Evolutionary conservation across 1,140 invertebrate species (phyloP).

Genomic region (Andrena cerasifolii): DNA sequence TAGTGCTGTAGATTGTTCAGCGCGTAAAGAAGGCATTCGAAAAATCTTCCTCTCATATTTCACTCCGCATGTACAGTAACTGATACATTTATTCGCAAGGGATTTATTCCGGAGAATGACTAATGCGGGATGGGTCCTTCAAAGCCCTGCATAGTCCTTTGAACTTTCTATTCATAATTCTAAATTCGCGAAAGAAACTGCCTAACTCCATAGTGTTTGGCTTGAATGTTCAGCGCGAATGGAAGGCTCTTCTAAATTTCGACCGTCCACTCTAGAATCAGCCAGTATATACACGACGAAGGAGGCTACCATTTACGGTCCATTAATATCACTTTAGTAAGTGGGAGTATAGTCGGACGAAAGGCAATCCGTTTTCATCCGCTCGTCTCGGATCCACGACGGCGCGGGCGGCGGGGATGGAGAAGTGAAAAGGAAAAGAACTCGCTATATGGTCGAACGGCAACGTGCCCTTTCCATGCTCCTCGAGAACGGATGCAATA

Average conservation of each 20-base stretch:
- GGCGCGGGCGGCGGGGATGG: conserved; percentile 15
- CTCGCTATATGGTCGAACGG: conserved; percentile 27
- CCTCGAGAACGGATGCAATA: conserved; percentile 56
- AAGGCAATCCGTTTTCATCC: conserved; percentile 71
- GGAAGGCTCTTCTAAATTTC: background rate
- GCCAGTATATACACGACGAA: background rate
- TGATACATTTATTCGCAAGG: no score
- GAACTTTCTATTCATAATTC: no score
- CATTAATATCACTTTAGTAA: conserved; percentile 70
- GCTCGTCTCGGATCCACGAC: conserved; percentile 44
- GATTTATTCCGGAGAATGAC: no score
- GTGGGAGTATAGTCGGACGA: conserved; percentile 61
- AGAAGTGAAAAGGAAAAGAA: conserved; percentile 49
- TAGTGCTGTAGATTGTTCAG: no score
- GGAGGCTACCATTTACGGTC: conserved; percentile 58
- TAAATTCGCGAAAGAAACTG: no score
- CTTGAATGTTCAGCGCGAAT: background rate
- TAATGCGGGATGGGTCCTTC: no score
- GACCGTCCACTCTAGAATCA: conserved; percentile 1
- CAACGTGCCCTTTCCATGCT: conserved; percentile 10
- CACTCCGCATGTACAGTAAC: no score
- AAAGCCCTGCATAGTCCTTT: no score
- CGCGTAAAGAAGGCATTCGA: no score
- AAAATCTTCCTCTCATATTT: no score
- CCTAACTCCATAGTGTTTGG: no score